Evolutionary conservation across 2,113 vertebrate genomes (phyloP).

Genomic region (Machaerirhynchus nigripectus): DNA sequence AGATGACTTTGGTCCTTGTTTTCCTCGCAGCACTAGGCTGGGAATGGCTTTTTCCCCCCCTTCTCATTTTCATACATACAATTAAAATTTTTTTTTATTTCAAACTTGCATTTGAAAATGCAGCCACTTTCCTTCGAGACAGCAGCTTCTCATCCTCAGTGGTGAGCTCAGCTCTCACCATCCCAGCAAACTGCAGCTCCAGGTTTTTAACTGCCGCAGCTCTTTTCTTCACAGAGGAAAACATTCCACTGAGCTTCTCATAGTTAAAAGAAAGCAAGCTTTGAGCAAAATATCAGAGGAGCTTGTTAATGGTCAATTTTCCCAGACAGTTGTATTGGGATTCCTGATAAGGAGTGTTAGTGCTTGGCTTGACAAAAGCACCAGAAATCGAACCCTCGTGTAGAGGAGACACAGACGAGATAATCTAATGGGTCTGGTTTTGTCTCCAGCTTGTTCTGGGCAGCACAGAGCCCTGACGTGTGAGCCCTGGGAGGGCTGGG

Average conservation of each 20-base stretch:
- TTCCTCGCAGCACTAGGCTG: background rate
- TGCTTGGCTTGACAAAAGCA: background rate
- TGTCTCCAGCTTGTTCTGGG: background rate
- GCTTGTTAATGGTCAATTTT: background rate
- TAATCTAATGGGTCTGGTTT: background rate
- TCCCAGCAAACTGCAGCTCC: background rate
- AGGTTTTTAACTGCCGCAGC: background rate
- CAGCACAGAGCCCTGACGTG: background rate
- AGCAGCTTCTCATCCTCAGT: background rate
- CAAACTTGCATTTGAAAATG: background rate
- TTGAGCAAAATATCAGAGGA: background rate
- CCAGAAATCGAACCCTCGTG: background rate
- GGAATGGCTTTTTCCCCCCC: rapidly evolving
- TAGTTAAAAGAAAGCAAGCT: background rate
- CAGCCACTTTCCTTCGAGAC: background rate
- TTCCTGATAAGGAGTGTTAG: background rate
- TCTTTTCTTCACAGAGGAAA: background rate
- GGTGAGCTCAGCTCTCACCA: background rate
- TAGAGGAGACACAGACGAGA: background rate
- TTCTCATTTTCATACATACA: background rate
- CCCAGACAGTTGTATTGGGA: background rate
- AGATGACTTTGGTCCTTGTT: background rate
- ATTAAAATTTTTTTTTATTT: background rate
- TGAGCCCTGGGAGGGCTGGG: background rate
- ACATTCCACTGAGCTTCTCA: background rate